These are phyloP conservation scores for Acanthaster planci DNA, from an alignment of 35 echinoderm and acorn worm genomes.

Conservation along the genomic window DNA sequence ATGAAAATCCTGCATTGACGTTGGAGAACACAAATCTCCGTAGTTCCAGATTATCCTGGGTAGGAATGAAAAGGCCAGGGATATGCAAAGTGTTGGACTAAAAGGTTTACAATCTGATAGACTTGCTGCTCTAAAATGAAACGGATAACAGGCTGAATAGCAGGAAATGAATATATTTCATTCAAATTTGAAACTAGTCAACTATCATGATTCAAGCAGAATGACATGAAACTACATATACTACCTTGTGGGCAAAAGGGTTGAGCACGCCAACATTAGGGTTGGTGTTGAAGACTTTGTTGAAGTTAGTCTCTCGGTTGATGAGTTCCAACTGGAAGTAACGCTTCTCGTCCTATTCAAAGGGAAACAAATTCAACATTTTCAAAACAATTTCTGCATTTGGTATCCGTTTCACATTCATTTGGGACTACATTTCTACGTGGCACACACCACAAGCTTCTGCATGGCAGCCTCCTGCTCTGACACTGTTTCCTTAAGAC, in stretches of 20 bases:
- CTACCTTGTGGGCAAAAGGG: constrained; percentile 41
- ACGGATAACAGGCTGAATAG: too few species aligned
- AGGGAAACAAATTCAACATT: background rate
- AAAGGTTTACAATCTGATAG: too few species aligned
- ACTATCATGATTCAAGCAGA: background rate
- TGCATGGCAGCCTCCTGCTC: constrained; percentile 74
- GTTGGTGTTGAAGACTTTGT: constrained; percentile 93
- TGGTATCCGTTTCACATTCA: too few species aligned
- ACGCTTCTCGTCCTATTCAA: constrained; percentile 81
- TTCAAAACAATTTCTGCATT: background rate
- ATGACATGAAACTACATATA: background rate
- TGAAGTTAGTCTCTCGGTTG: constrained; percentile 97
- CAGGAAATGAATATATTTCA: too few species aligned
- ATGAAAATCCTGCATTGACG: too few species aligned
- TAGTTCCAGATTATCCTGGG: too few species aligned
- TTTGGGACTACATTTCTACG: too few species aligned
- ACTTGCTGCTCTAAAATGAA: too few species aligned
- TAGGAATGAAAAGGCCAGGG: too few species aligned
- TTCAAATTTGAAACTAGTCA: too few species aligned
- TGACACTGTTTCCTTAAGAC: constrained; percentile 68
- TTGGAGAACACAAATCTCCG: too few species aligned
- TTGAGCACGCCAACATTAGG: constrained; percentile 90
- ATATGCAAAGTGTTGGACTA: too few species aligned
- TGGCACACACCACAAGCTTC: constrained; percentile 76
- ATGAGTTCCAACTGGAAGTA: constrained; percentile 95